Percentiles rank a stretch among this genome's conserved stretches.
These are phyloP conservation scores for Podarcis muralis DNA, from an alignment of 2,113 vertebrate genomes.

Conservation along the genomic window DNA sequence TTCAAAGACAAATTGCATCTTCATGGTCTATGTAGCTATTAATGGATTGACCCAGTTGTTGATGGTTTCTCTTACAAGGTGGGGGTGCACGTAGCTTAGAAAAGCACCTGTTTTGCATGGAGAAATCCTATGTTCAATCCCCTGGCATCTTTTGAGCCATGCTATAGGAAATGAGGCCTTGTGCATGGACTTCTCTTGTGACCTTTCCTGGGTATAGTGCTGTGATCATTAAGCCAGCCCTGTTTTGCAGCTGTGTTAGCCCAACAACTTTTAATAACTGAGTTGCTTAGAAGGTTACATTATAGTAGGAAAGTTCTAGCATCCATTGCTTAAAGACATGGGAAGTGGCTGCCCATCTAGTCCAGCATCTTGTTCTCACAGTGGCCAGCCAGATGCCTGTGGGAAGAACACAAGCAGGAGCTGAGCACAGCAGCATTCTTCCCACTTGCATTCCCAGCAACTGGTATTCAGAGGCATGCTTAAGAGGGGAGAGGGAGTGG, in stretches of 20 bases:
- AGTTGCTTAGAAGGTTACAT: background rate
- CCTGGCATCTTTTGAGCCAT: background rate
- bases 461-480: background rate
- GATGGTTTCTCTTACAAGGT: no score
- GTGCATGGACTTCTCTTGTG: background rate
- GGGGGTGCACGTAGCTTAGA: background rate
- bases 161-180: background rate
- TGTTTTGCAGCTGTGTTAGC: background rate
- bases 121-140: background rate
- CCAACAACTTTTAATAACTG: background rate
- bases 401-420: no score
- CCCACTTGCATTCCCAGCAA: no score
- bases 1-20: background rate
- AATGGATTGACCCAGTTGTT: background rate
- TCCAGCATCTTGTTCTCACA: no score
- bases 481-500: background rate
- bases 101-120: background rate
- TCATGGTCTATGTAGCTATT: background rate
- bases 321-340: background rate
- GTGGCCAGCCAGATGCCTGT: no score
- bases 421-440: no score
- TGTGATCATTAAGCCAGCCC: background rate
- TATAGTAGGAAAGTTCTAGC: background rate
- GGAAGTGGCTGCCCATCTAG: no score
- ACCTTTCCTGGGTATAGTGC: background rate